Evolutionary conservation across 2,888 invertebrate genomes (phyloP), one percentile per base, ranked within the genome.

Genomic region (Cephus rjabovi): DNA sequence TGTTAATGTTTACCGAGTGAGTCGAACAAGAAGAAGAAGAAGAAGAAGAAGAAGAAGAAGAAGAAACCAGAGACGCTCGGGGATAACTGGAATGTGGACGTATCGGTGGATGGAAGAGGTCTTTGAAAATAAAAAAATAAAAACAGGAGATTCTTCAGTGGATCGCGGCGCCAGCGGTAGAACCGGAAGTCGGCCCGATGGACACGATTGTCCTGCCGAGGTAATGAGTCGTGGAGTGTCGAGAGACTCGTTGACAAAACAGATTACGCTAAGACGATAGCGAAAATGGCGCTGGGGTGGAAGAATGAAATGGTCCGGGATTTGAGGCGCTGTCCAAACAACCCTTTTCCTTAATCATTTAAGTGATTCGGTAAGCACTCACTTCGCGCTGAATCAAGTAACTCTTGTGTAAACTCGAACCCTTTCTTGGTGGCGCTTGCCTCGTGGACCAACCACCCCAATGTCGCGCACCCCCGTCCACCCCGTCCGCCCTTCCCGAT

Each of bases 291-390:
- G 76, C 33, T 76, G 79, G 80, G 79, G 83, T 80, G 84, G 87
- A 86, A 87, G 86, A 89, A 87, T 85, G 86, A 88, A 89, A 88
- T 85, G 86, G 85, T 81, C 84, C 84, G 83, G 84, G 86, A 87
- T 88, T 87, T 83, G 85, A 84, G 84, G 83, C 87, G 88, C 87
- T 90, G 89, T 91, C 88, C 91, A 91, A 91, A 91, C 90, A 91
- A 91, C 91, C 91, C 91, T 90, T 91, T 90, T 89, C 88, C 90
- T 91, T 91, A 90, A 91, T 91, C 90, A 89, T 90, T 91, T 90
- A 90, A 91, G 91, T 91, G 91, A 91, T 90, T 91, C 86, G 86
- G 87, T 89, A 90, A 90, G 88, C 89, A 86, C 88, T 87, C 87
- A 87, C 83, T 84, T 84, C 85, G 85, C 87, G 86, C 85, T 85